A percentile compares a stretch with the other conserved stretches of the same genome.
Evolutionary conservation across 2,113 vertebrate genomes (phyloP).

Genomic region (human): DNA sequence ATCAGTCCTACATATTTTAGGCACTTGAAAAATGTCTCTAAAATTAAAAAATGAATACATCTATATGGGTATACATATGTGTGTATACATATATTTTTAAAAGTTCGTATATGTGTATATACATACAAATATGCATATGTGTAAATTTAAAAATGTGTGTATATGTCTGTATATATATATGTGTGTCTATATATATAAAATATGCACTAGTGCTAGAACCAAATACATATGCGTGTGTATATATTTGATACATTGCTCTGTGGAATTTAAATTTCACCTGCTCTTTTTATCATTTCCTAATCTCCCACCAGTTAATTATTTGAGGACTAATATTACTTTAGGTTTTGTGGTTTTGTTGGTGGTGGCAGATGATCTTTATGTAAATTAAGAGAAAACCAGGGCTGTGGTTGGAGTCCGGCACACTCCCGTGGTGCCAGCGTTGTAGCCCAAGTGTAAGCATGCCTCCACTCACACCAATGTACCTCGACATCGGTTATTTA

Average conservation of each 20-base stretch:
- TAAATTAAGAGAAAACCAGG: background rate
- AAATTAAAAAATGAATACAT: background rate
- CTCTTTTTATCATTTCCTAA: background rate
- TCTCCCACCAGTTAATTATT: background rate
- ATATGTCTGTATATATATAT: background rate
- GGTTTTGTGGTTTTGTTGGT: background rate
- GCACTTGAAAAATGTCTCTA: background rate
- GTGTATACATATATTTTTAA: background rate
- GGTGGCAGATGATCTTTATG: background rate
- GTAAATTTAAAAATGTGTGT: background rate
- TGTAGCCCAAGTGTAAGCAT: background rate
- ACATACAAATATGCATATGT: background rate
- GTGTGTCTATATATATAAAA: background rate
- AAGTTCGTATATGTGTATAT: background rate
- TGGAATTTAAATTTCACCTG: background rate
- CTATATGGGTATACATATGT: background rate
- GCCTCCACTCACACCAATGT: background rate
- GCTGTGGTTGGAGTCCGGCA: background rate
- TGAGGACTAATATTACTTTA: background rate
- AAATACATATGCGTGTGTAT: too few relatives aligned
- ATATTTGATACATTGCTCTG: background rate
- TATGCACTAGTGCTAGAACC: background rate
- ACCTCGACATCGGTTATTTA: background rate
- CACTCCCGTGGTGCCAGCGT: fast-evolving
- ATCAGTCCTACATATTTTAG: background rate